Evolutionary conservation across 2,797 vertebrate genomes (phyloP), one percentile per base, ranked within the genome.

Genomic region (Cynodonichthys magdalenae): DNA sequence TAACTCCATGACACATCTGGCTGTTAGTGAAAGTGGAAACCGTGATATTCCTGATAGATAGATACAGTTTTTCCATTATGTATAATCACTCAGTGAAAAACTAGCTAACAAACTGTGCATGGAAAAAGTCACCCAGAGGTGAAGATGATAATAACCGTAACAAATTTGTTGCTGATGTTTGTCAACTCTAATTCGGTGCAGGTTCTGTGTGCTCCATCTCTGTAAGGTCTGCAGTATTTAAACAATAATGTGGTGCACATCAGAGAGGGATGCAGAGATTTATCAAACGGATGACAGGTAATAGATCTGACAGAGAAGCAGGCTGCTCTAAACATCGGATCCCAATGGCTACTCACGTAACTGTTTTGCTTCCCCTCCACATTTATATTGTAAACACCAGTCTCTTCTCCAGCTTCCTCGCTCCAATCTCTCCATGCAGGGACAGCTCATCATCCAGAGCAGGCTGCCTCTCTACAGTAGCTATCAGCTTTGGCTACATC

Each of bases 381-480:
- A 74, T 82, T 69, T 55, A 41, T 71, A 81, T 48, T 81, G 77
- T 77, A 81, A 84, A 79, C 71, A 81, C 66, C 58, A 64, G 64
- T 66, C 69, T 64, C 41, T 27, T 65, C 69, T 53, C 6, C 29
- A 6, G 19, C 51, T 49, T 59, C 8, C 66, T 20, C 61, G 18
- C 48, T 58, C 36, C 42, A 12, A 44, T 42, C 44, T 46, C 28
- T 76, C 24, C 53, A 51, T 47, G 51, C 56, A 59, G 67, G 31
- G 34, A 44, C 63, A 58, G 64, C 66, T 66, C 71, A 62, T 80
- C 75, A 83, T 53, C 62, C 47, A 39, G 18, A 15, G 11, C 46
- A 27, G 54, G 51, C 44, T 49, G 39, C 64, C 72, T 42, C 47
- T 15, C 42, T 56, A 18, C 54, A 55, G 70, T n/a, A 55, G 27